These are phyloP conservation scores for Buceros bicornis DNA, from an alignment of 2,797 vertebrate species.

Conservation along the genomic window DNA sequence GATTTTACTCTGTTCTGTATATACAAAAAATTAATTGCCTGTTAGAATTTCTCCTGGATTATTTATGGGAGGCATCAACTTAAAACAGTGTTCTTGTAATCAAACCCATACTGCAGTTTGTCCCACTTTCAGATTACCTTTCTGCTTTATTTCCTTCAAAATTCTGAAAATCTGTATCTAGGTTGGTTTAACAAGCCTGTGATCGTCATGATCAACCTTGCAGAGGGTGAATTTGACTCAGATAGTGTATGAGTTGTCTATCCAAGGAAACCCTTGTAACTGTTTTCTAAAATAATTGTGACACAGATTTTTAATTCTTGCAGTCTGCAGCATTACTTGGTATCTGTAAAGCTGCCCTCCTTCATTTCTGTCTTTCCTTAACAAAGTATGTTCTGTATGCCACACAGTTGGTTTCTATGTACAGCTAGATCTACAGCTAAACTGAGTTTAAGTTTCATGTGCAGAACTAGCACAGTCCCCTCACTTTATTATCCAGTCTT, in stretches of 20 bases:
- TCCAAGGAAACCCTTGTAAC: neutral
- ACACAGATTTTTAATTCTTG: neutral
- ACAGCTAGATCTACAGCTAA: neutral
- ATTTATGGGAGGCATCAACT: neutral
- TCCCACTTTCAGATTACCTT: neutral
- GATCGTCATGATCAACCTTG: neutral
- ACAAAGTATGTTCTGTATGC: neutral
- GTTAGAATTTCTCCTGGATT: neutral
- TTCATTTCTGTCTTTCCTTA: neutral
- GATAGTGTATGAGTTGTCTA: neutral
- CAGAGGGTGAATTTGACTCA: neutral
- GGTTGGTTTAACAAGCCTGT: neutral
- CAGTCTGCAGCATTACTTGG: neutral
- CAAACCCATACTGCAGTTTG: neutral
- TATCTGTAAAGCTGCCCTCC: neutral
- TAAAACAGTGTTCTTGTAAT: neutral
- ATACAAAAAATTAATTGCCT: neutral
- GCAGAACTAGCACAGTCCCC: neutral
- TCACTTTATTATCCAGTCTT: neutral
- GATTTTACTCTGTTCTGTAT: neutral
- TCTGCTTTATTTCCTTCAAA: neutral
- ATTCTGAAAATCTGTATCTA: neutral
- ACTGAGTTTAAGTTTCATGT: neutral
- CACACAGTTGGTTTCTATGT: neutral
- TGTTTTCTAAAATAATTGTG: neutral